Evolutionary conservation across 2,888 invertebrate genomes (phyloP).

Genomic region (Actias luna): DNA sequence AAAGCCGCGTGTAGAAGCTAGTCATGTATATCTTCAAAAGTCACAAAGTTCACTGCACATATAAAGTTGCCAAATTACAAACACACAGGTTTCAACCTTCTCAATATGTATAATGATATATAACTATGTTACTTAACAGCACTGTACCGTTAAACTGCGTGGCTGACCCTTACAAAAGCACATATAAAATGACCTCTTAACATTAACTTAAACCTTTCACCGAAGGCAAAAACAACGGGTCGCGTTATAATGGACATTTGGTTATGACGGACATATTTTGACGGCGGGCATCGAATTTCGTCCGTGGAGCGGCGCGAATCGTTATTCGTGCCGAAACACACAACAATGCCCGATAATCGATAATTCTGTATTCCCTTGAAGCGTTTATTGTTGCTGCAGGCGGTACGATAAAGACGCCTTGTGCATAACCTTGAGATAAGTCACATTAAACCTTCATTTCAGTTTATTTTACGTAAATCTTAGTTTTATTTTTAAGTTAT

Average conservation of each 20-base stretch:
- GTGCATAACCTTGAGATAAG: constrained; percentile 3
- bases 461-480: background rate
- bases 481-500: no score
- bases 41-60: background rate
- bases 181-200: background rate
- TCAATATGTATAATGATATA: constrained; percentile 11
- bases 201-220: background rate
- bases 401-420: background rate
- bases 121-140: constrained; percentile 5
- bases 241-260: constrained; percentile 9
- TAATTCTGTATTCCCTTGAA: constrained; percentile 30
- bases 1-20: no score
- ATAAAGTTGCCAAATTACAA: constrained; percentile 1
- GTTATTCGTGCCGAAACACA: constrained; percentile 55
- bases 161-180: constrained; percentile 8
- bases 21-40: background rate
- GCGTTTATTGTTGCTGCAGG: background rate
- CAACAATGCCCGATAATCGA: constrained; percentile 43
- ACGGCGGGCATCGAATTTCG: constrained; percentile 47
- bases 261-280: constrained; percentile 41
- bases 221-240: background rate
- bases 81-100: background rate
- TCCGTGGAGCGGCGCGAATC: constrained; percentile 42
- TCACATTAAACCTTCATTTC: background rate
- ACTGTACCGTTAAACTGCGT: constrained; percentile 11